These are phyloP conservation scores for Priocnemis perturbator DNA, from an alignment of 2,888 invertebrate species.

Conservation along the genomic window DNA sequence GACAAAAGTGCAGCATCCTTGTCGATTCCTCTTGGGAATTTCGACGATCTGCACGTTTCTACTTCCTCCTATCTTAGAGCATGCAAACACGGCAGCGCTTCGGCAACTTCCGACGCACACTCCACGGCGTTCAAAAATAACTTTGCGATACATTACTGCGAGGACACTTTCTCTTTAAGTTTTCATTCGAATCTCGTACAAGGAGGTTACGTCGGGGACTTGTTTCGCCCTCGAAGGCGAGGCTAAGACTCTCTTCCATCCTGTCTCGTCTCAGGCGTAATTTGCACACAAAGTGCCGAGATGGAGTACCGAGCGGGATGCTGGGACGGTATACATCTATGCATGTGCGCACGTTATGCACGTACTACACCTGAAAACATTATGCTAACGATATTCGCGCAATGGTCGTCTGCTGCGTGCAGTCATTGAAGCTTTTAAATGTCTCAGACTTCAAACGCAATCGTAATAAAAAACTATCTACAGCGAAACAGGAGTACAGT, in stretches of 20 bases:
- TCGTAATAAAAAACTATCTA: too few relatives aligned
- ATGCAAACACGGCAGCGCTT: too few relatives aligned
- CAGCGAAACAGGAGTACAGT: too few relatives aligned
- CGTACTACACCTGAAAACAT: constrained; percentile 61
- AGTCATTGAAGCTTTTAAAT: constrained; percentile 5
- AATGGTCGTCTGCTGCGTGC: constrained; percentile 32
- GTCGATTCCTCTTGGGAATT: too few relatives aligned
- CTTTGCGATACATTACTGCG: too few relatives aligned
- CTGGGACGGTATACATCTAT: constrained; percentile 31
- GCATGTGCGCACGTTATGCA: constrained; percentile 45
- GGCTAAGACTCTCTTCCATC: constrained; percentile 56
- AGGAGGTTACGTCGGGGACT: constrained; percentile 49
- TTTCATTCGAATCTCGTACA: constrained; percentile 56
- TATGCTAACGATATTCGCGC: constrained; percentile 61
- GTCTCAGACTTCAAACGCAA: too few relatives aligned
- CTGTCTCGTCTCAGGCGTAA: constrained; percentile 68
- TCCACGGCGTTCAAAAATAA: too few relatives aligned
- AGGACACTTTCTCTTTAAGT: constrained; percentile 52
- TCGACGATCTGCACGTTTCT: too few relatives aligned
- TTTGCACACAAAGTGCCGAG: constrained; percentile 73
- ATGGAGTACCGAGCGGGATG: constrained; percentile 48
- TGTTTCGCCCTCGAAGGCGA: constrained; percentile 61
- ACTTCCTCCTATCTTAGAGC: too few relatives aligned
- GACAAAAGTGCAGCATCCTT: not conserved
- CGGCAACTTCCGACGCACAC: too few relatives aligned